These are phyloP conservation scores for Potamilus streckersoni DNA, from an alignment of 1,140 invertebrate genomes.

Conservation along the genomic window DNA sequence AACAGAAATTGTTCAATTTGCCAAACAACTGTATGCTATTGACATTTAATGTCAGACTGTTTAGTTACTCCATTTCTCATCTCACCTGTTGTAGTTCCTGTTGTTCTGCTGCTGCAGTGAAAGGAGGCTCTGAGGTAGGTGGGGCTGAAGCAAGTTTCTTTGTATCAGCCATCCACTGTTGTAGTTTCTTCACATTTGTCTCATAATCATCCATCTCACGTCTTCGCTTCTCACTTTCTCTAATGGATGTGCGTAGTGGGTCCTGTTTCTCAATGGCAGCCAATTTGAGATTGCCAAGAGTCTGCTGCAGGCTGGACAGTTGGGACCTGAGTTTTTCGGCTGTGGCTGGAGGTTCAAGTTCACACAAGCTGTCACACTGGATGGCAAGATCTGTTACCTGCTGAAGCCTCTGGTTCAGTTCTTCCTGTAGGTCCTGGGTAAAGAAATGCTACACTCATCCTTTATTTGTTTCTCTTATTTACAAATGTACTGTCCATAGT, in stretches of 20 bases:
- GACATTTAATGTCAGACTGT: too few species aligned
- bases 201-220: slow-evolving; percentile 79
- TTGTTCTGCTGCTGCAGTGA: slow-evolving; percentile 63
- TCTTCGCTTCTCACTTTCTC: slow-evolving; percentile 72
- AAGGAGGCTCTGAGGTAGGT: slow-evolving; percentile 57
- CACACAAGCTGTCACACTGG: slow-evolving; percentile 70
- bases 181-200: slow-evolving; percentile 85
- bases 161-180: slow-evolving; percentile 73
- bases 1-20: too few species aligned
- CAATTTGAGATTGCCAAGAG: slow-evolving; percentile 66
- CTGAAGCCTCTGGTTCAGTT: slow-evolving; percentile 73
- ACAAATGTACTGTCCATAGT: too few species aligned
- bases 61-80: slow-evolving; percentile 6
- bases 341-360: slow-evolving; percentile 63
- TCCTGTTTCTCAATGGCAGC: slow-evolving; percentile 58
- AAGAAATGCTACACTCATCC: not conserved
- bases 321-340: slow-evolving; percentile 70
- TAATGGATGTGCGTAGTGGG: slow-evolving; percentile 70
- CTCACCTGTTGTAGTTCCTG: slow-evolving; percentile 67
- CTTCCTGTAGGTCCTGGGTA: slow-evolving; percentile 69
- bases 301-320: slow-evolving; percentile 72
- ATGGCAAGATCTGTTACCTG: slow-evolving; percentile 73
- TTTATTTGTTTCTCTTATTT: too few species aligned
- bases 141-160: slow-evolving; percentile 70
- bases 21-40: too few species aligned